These are phyloP conservation scores for Lochmaea crataegi DNA, from an alignment of 2,888 invertebrate genomes.

Conservation along the genomic window DNA sequence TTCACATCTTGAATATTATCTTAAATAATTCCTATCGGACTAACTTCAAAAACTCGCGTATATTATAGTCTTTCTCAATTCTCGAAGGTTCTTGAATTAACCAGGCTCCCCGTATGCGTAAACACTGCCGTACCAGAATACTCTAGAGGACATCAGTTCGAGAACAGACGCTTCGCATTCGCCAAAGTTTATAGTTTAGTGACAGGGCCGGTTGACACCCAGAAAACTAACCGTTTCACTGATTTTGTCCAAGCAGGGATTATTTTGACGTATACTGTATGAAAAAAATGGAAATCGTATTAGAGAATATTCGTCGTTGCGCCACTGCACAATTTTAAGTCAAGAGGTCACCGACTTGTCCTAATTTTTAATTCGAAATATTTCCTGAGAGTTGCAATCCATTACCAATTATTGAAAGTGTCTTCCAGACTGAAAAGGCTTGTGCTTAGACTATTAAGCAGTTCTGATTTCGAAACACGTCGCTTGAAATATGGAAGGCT, in stretches of 20 bases:
- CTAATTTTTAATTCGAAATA: conserved; percentile 34
- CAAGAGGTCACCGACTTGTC: conserved; percentile 15
- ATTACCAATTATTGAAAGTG: conserved; percentile 36
- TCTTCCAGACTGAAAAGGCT: conserved; percentile 33
- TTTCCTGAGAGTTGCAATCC: conserved; percentile 32
- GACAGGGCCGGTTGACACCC: too few species aligned
- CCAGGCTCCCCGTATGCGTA: too few species aligned
- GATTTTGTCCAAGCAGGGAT: background rate
- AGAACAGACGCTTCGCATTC: too few species aligned
- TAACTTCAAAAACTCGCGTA: too few species aligned
- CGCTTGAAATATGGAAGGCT: conserved; percentile 42
- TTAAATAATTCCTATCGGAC: too few species aligned
- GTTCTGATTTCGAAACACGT: conserved; percentile 42
- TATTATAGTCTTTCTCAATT: too few species aligned
- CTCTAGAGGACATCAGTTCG: too few species aligned
- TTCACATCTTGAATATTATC: too few species aligned
- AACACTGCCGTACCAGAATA: too few species aligned
- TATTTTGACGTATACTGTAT: background rate
- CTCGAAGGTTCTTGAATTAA: too few species aligned
- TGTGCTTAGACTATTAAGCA: conserved; percentile 32
- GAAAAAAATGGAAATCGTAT: too few species aligned
- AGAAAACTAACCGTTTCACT: background rate
- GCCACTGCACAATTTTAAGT: conserved; percentile 1
- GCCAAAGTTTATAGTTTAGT: too few species aligned
- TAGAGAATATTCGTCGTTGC: background rate